phyloP scores from a whole-genome alignment of 1,140 invertebrate genomes.

The Gryon sp. region DNA sequence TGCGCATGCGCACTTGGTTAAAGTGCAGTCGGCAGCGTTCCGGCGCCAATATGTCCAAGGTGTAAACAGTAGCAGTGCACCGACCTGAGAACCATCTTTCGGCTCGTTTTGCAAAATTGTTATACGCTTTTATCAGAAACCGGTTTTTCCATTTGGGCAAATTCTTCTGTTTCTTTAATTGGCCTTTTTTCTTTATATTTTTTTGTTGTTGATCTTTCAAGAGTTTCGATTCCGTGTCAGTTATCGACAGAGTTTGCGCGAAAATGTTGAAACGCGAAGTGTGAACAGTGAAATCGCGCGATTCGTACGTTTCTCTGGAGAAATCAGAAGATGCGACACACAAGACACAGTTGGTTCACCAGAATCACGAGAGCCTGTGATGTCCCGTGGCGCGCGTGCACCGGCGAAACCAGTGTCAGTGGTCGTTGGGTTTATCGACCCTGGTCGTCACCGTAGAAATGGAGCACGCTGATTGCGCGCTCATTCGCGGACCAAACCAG shows the following conservation, averaged over 20 bases:
- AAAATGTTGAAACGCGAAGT: not conserved
- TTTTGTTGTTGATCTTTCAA: too few species aligned
- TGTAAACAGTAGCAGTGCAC: conserved; percentile 60
- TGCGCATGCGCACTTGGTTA: conserved; percentile 43
- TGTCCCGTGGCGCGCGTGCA: too few species aligned
- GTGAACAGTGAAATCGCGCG: not conserved
- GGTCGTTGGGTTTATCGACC: conserved; percentile 42
- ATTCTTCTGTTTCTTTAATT: not conserved
- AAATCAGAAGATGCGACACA: conserved; percentile 17
- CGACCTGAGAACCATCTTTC: conserved; percentile 34
- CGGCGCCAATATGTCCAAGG: conserved; percentile 57
- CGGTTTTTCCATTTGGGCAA: not conserved
- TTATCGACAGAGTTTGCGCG: not conserved
- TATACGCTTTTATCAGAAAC: not conserved
- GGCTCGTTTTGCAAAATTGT: conserved; percentile 20
- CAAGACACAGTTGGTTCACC: not conserved
- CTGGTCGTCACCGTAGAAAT: conserved; percentile 20
- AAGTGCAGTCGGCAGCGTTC: conserved; percentile 25
- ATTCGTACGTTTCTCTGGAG: conserved; percentile 16
- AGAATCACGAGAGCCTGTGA: conserved; percentile 9
- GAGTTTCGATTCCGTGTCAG: not conserved
- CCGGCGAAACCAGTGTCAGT: conserved; percentile 32
- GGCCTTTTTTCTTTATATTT: too few species aligned
- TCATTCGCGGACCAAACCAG: conserved; percentile 29
- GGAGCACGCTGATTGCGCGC: conserved; percentile 28